Base-by-base conservation (phyloP, 2,797 vertebrate genomes). In the Loriculus beryllinus region DNA sequence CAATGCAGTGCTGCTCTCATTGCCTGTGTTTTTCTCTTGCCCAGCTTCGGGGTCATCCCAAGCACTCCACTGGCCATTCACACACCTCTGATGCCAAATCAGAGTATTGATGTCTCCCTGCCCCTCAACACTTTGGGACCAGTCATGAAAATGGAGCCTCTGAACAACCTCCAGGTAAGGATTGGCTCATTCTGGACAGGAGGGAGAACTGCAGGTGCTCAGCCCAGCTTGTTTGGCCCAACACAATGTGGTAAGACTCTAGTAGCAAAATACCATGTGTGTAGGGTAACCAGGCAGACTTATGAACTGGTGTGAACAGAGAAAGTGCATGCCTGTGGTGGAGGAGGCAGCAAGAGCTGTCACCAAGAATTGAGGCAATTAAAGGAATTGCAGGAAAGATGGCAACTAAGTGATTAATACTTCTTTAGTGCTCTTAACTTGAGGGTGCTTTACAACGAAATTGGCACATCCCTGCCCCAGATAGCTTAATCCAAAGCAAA, bases 141-240 rank as follows among this genome's bases (percentile, higher is more conserved):
- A 4, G 99, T 99, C 69, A 99, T 99, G 99, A 99, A 99, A 97
- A 99, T 99, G 99, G 99, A 99, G 90, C 99, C 99, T 14, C 98
- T 99, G 75, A 99, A 99, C 97, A 99, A 99, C 88, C 98, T 99
- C 14, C 99, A 99, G 99, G 99, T 99, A 96, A 86, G 93, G 47
- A 37, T 26, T 60, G n/a, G 28, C 52, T 65, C 0, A 0, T 72
- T 59, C 13, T n/a, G 77, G 28, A 26, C 6, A 13, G 28, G 3
- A 29, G 6, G 5, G 16, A 10, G 56, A 29, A 47, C 57, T 69
- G 52, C 45, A 39, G 9, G 21, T 49, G 40, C 71, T 92, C 49
- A 72, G 31, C 35, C 28, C 26, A 8, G 8, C 84, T 76, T 63
- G 26, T 69, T 79, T 78, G 56, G 52, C 52, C 33, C 62, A 75